Conservation (phyloP, 2,888 invertebrate genomes). For the Catocala nupta region DNA sequence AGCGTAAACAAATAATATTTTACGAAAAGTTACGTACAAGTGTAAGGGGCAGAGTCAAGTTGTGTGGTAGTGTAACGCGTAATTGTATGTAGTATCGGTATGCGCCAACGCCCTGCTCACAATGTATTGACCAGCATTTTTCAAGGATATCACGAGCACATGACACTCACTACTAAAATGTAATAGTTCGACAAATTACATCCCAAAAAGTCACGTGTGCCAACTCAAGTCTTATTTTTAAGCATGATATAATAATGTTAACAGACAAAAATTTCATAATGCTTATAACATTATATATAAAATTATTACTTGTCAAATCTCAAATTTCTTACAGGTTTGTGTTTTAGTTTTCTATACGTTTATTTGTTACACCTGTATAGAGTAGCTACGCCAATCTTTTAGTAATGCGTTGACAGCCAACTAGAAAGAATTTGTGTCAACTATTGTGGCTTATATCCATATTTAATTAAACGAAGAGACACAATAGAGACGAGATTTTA, state of each 20-base stretch:
- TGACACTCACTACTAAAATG: conserved; percentile 48
- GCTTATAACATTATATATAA: conserved; percentile 10
- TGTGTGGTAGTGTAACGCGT: conserved; percentile 45
- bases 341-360: conserved; percentile 7
- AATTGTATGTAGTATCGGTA: conserved; percentile 58
- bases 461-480: conserved; percentile 2
- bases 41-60: conserved; percentile 17
- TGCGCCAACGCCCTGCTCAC: conserved; percentile 55
- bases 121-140: conserved; percentile 58
- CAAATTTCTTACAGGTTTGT: conserved; percentile 25
- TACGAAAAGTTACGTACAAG: too few relatives aligned
- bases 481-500: conserved; percentile 1
- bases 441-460: background rate
- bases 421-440: conserved; percentile 1
- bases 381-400: background rate
- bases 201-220: conserved; percentile 63
- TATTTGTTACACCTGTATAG: conserved; percentile 9
- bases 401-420: too few relatives aligned
- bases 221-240: conserved; percentile 44
- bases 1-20: too few relatives aligned
- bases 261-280: conserved; percentile 31
- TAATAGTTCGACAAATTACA: conserved; percentile 41
- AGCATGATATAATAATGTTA: conserved; percentile 54
- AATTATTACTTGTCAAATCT: conserved; percentile 18
- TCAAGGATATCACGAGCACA: conserved; percentile 59